Percentiles rank a stretch among this genome's conserved stretches.
Conservation (phyloP, 2,888 invertebrate species). For the Tridacna crocea region DNA sequence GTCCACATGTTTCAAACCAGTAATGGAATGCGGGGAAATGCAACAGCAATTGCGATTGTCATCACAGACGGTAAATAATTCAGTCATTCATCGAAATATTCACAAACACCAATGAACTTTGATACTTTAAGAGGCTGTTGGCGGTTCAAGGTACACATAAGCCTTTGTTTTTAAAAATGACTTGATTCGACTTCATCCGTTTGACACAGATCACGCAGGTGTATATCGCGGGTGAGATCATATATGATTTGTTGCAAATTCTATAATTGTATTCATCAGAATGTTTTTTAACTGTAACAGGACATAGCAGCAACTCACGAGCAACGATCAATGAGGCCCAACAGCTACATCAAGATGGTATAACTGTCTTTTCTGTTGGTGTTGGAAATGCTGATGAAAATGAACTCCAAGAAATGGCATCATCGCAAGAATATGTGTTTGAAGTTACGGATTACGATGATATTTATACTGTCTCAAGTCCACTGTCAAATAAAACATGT, state of each 20-base stretch:
- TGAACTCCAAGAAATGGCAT: neutral
- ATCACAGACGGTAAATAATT: neutral
- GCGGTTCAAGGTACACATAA: no score
- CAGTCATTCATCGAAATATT: no score
- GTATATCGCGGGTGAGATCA: no score
- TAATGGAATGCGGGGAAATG: slow-evolving; percentile 6
- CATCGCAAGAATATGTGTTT: slow-evolving; percentile 6
- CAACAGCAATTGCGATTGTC: neutral
- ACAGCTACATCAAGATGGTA: neutral
- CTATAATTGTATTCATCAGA: no score
- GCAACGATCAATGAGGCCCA: neutral
- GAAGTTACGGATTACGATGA: neutral
- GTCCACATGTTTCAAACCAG: neutral
- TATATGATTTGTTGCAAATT: no score
- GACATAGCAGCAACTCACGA: neutral
- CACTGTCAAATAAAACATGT: slow-evolving; percentile 7
- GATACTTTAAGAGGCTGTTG: no score
- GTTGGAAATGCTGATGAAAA: neutral
- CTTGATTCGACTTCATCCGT: neutral
- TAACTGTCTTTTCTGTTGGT: neutral
- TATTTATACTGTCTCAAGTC: neutral
- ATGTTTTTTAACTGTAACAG: neutral
- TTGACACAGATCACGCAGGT: neutral
- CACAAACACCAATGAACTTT: no score
- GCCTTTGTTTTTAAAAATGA: no score